Percentiles rank a stretch among this genome's conserved stretches.
Conservation (phyloP, 2,797 vertebrate genomes). For the Anniella stebbinsi region DNA sequence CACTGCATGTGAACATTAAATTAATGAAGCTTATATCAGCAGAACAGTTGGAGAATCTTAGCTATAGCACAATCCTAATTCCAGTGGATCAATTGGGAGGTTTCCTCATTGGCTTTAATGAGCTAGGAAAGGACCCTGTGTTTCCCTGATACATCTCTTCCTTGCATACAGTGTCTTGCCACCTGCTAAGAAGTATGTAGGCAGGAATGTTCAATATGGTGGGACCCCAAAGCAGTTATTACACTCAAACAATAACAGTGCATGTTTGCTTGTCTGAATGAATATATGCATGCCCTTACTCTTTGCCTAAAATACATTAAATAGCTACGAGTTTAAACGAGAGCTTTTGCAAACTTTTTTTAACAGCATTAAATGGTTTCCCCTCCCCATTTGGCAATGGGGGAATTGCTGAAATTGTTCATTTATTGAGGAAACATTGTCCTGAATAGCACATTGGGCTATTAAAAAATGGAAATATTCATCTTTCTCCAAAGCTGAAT, state of each 20-base stretch:
- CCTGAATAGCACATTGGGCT: not conserved
- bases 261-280: not conserved
- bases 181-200: not conserved
- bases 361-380: not conserved
- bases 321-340: not conserved
- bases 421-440: not conserved
- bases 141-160: conserved; percentile 1
- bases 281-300: not conserved
- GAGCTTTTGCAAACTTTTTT: too few relatives aligned
- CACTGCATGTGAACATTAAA: conserved; percentile 44
- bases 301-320: not conserved
- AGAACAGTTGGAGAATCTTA: conserved; percentile 33
- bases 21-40: conserved; percentile 45
- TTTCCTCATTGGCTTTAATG: conserved; percentile 31
- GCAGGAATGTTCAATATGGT: not conserved
- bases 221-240: not conserved
- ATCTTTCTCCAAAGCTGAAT: too few relatives aligned
- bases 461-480: not conserved
- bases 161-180: not conserved
- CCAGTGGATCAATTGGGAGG: conserved; percentile 21
- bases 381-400: too few relatives aligned
- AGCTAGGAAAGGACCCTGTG: not conserved
- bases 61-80: conserved; percentile 23
- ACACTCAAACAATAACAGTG: not conserved
- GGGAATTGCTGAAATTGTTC: not conserved